Conservation (phyloP, 2,888 invertebrate species). For the Gari tellinella region DNA sequence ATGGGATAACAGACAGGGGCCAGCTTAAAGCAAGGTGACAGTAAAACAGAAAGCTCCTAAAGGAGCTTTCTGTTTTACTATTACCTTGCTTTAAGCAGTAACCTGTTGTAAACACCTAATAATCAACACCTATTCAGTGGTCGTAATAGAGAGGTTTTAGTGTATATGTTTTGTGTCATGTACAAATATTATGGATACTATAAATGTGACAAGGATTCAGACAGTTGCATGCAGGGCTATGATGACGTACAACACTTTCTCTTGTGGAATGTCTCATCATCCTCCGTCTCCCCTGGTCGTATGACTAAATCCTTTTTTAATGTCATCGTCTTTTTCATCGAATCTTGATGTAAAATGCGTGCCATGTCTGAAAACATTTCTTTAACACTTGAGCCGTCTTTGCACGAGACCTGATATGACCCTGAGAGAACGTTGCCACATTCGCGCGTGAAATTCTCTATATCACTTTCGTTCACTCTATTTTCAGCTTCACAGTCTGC, state of each 20-base stretch:
- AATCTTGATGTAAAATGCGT: constrained; percentile 69
- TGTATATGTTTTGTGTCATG: too few relatives aligned
- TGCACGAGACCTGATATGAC: constrained; percentile 95
- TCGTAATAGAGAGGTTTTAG: too few relatives aligned
- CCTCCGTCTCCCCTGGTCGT: constrained; percentile 71
- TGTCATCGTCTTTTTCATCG: constrained; percentile 72
- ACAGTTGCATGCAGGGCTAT: constrained; percentile 6
- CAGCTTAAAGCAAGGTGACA: too few relatives aligned
- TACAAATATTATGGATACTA: too few relatives aligned
- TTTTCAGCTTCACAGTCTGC: constrained; percentile 91
- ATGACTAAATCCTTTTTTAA: constrained; percentile 72
- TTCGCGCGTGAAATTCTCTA: constrained; percentile 93
- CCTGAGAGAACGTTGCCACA: constrained; percentile 95
- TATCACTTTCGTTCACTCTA: constrained; percentile 92
- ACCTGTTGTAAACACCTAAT: too few relatives aligned
- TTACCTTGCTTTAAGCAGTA: too few relatives aligned
- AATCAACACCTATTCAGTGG: too few relatives aligned
- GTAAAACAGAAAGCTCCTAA: too few relatives aligned
- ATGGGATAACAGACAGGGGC: too few relatives aligned
- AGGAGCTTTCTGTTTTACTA: too few relatives aligned
- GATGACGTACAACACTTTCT: constrained; percentile 69
- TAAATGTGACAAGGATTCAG: too few relatives aligned
- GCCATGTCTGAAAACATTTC: constrained; percentile 97
- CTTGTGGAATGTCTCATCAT: constrained; percentile 60
- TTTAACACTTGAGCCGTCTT: constrained; percentile 93